Conservation (phyloP, 2,888 invertebrate genomes). For the Tuta absoluta region DNA sequence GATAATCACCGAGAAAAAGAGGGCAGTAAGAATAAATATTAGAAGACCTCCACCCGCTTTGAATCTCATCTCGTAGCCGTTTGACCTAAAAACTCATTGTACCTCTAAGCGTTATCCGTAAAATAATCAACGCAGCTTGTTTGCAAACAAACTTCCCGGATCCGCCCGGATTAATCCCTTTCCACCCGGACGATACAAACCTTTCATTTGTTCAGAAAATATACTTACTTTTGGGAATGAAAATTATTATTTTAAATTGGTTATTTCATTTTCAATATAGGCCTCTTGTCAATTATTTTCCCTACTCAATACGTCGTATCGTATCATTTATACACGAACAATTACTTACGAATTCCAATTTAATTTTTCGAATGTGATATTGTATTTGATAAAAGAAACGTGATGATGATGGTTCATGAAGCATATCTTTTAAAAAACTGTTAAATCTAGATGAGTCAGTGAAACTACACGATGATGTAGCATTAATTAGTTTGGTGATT, state of each 20-base stretch:
- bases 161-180: constrained; percentile 13
- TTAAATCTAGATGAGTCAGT: no score
- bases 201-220: constrained; percentile 13
- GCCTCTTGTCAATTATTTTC: no score
- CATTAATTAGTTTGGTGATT: no score
- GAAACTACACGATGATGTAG: neutral
- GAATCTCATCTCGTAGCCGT: neutral
- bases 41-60: neutral
- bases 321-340: no score
- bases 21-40: no score
- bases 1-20: no score
- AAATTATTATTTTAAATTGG: neutral
- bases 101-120: neutral
- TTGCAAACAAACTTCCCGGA: constrained; percentile 10
- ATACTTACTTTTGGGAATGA: neutral
- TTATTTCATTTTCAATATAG: neutral
- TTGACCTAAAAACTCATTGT: constrained; percentile 9
- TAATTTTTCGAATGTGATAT: no score
- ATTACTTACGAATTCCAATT: no score
- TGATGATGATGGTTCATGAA: no score
- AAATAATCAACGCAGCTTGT: constrained; percentile 15
- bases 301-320: no score
- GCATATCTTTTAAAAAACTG: no score
- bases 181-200: constrained; percentile 7
- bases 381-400: no score